Evolutionary conservation across 2,113 vertebrate genomes (phyloP), one percentile per base, ranked within the genome.

Genomic region (Saccopteryx leptura): DNA sequence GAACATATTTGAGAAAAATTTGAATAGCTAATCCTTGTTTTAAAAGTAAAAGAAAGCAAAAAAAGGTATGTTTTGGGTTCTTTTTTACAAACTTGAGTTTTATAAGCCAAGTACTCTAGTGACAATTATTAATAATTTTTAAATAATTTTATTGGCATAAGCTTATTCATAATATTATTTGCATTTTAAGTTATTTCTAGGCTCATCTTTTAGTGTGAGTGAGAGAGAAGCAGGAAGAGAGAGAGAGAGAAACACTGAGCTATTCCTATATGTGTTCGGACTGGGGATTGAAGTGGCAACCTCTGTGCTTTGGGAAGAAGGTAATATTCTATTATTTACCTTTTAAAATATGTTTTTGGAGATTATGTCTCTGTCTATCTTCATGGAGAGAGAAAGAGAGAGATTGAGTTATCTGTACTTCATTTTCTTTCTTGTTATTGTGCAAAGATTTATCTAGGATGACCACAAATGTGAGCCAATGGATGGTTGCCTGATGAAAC

Each of bases 1-100:
- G 7, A 56, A 79, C 7, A 60, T 86, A 93, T 78, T 88, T 93
- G 74, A 96, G 10, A 91, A 24, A 52, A 97, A 82, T 39, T 4
- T 80, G 92, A 90, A 94, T 54, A 80, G 50, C 46, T 33, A 90
- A 79, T 28, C 10, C 6, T 78, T 95, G 4, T 50, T 68, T 90
- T 78, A n/a, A 56, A 94, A 80, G 39, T 46, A 48, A 76, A 71
- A 81, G 11, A 69, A 88, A 89, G 8, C 7, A 52, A 60, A 60
- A 88, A 39, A n/a, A 48, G 60, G 5, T 7, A 89, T 74, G 19
- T 75, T 75, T 80, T 76, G 9, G 1, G 72, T 93, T 7, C 1
- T 85, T 88, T 93, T 48, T 81, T 50, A 60, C n/a, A 90, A 90
- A 84, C 3, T 21, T 71, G 26, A 81, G 26, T 82, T 90, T 91